Evolutionary conservation across 2,113 vertebrate genomes (phyloP).

Genomic region (Physeter macrocephalus): DNA sequence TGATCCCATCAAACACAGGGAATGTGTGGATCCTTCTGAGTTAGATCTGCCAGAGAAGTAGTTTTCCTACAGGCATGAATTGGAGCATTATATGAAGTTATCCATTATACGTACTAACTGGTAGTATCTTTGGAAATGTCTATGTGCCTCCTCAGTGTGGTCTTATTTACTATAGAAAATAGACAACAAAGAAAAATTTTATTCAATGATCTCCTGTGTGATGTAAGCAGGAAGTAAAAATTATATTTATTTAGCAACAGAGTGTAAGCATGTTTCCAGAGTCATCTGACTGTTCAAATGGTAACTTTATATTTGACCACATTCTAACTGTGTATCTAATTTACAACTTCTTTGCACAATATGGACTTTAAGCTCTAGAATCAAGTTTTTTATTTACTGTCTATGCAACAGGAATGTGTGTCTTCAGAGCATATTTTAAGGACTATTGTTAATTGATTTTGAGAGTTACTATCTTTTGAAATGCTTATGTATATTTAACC

Average conservation of each 20-base stretch:
- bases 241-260: not conserved
- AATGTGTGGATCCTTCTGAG: not conserved
- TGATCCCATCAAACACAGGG: not conserved
- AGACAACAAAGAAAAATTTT: not conserved
- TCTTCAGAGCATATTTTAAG: not conserved
- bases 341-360: not conserved
- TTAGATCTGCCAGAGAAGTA: not conserved
- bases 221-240: not conserved
- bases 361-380: not conserved
- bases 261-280: not conserved
- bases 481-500: not conserved
- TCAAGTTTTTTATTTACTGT: not conserved
- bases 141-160: not conserved
- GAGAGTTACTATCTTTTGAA: not conserved
- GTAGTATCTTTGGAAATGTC: not conserved
- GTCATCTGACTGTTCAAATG: not conserved
- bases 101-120: not conserved
- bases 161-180: not conserved
- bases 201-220: not conserved
- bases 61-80: not conserved
- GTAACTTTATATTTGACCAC: not conserved
- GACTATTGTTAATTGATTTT: not conserved
- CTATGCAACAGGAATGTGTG: not conserved
- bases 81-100: not conserved
- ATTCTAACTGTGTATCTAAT: not conserved